phyloP scores from a whole-genome alignment of 2,113 vertebrate genomes.

The Felis chaus region DNA sequence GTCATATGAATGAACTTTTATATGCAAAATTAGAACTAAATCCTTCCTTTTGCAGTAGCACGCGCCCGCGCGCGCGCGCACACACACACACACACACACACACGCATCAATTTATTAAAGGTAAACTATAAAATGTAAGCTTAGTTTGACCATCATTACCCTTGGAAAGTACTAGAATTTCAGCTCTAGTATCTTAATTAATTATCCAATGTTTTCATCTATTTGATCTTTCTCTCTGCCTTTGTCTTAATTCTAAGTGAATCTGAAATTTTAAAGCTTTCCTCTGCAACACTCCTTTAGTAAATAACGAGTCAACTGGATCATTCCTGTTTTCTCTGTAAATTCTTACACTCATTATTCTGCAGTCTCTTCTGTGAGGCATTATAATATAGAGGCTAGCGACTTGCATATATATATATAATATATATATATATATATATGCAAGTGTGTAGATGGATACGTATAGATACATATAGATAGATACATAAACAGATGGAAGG shows the following conservation, averaged over 20 bases:
- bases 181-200: background rate
- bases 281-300: background rate
- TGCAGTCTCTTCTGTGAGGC: background rate
- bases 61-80: too few relatives aligned
- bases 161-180: background rate
- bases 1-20: background rate
- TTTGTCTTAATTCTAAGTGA: background rate
- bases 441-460: background rate
- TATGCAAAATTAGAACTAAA: background rate
- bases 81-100: fast-evolving
- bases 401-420: background rate
- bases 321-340: background rate
- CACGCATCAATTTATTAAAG: background rate
- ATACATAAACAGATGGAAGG: background rate
- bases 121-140: background rate
- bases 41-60: background rate
- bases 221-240: background rate
- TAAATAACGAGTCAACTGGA: background rate
- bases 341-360: background rate
- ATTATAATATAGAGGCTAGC: background rate
- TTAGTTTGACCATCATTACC: background rate
- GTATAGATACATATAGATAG: background rate
- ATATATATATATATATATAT: background rate
- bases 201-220: background rate
- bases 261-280: background rate